phyloP scores from a whole-genome alignment of 2,113 vertebrate species.

The Parotia lawesii region DNA sequence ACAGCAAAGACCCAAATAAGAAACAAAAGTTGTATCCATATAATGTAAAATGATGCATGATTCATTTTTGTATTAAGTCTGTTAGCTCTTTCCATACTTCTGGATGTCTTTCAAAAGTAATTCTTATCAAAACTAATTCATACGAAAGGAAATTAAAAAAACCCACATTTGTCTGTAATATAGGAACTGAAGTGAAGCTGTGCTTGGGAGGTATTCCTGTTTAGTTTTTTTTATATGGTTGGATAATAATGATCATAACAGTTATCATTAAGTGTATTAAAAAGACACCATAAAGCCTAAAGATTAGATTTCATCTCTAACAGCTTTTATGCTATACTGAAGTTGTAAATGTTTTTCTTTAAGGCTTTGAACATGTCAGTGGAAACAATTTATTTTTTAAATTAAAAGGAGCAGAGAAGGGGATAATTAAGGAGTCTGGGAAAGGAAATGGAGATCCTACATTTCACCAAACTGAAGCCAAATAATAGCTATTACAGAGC shows the following conservation, averaged over 20 bases:
- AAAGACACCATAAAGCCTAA: neutral
- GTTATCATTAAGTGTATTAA: neutral
- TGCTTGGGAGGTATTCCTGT: neutral
- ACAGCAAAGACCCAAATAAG: neutral
- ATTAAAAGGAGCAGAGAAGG: neutral
- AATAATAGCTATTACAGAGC: neutral
- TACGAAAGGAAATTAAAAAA: neutral
- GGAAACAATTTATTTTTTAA: conserved; percentile 26
- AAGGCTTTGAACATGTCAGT: neutral
- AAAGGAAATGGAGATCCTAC: neutral
- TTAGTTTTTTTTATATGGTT: neutral
- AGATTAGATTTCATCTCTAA: neutral
- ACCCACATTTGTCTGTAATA: neutral
- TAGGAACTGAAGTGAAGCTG: neutral
- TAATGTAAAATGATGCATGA: neutral
- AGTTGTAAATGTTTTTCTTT: neutral
- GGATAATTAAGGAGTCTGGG: neutral
- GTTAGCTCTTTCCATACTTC: neutral
- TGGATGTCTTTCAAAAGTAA: neutral
- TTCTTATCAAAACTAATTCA: neutral
- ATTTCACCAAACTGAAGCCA: neutral
- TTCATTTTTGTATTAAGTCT: neutral
- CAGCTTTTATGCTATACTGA: neutral
- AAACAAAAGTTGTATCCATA: neutral
- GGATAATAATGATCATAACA: neutral